Conservation (phyloP, 2,113 vertebrate genomes). For the Tauraco erythrolophus region DNA sequence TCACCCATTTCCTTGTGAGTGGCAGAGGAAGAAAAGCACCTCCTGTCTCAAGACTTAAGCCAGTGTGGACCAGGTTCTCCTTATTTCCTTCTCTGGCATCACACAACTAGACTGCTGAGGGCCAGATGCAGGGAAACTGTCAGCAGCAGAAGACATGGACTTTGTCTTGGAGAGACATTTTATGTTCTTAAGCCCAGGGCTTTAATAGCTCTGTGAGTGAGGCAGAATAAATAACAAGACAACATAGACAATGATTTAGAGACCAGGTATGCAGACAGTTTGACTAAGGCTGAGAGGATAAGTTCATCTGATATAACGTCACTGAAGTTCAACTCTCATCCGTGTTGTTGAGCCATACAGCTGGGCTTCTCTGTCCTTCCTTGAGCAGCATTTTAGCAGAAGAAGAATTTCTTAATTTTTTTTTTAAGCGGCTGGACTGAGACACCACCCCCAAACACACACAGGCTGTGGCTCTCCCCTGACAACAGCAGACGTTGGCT, state of each 20-base stretch:
- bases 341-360: background rate
- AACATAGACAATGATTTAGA: background rate
- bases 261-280: conserved; percentile 15
- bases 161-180: background rate
- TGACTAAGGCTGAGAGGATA: background rate
- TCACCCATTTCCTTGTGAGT: background rate
- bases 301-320: background rate
- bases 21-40: background rate
- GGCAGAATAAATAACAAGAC: background rate
- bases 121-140: background rate
- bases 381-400: background rate
- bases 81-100: background rate
- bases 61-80: background rate
- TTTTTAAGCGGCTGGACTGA: background rate
- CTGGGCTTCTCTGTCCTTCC: background rate
- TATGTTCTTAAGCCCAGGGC: background rate
- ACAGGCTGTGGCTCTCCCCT: background rate
- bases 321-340: background rate
- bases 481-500: background rate
- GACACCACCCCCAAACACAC: background rate
- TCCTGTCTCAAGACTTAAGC: background rate
- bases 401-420: background rate
- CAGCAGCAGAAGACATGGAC: background rate
- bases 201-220: background rate
- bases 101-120: background rate